phyloP scores from a whole-genome alignment of 2,113 vertebrate species.

The Thymallus thymallus region DNA sequence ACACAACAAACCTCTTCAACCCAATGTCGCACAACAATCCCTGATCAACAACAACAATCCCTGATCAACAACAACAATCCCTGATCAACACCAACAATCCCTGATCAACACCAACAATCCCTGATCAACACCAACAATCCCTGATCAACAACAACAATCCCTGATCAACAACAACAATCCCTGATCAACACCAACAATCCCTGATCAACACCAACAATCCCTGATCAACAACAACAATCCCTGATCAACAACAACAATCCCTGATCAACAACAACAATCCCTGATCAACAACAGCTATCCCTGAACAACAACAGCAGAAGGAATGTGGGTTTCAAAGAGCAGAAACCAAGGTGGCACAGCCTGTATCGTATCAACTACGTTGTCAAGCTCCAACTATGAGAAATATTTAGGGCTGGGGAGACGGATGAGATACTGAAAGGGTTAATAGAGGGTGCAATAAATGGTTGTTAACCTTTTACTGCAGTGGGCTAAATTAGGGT shows the following conservation, averaged over 20 bases:
- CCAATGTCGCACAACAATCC: not conserved
- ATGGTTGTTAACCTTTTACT: too few species aligned
- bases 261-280: not conserved
- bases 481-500: too few species aligned
- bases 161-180: not conserved
- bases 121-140: not conserved
- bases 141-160: not conserved
- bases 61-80: not conserved
- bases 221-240: not conserved
- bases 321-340: not conserved
- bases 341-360: not conserved
- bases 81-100: not conserved
- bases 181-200: not conserved
- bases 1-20: not conserved
- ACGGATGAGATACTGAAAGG: not conserved
- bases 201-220: not conserved
- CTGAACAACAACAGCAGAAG: not conserved
- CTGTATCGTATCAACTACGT: not conserved
- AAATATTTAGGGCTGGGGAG: slow-evolving; percentile 1
- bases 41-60: not conserved
- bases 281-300: too few species aligned
- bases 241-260: not conserved
- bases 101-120: not conserved
- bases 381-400: not conserved
- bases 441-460: too few species aligned